A percentile compares a stretch with the other conserved stretches of the same genome.
These are phyloP conservation scores for Myotis planiceps DNA, from an alignment of 2,797 vertebrate genomes.

Conservation along the genomic window DNA sequence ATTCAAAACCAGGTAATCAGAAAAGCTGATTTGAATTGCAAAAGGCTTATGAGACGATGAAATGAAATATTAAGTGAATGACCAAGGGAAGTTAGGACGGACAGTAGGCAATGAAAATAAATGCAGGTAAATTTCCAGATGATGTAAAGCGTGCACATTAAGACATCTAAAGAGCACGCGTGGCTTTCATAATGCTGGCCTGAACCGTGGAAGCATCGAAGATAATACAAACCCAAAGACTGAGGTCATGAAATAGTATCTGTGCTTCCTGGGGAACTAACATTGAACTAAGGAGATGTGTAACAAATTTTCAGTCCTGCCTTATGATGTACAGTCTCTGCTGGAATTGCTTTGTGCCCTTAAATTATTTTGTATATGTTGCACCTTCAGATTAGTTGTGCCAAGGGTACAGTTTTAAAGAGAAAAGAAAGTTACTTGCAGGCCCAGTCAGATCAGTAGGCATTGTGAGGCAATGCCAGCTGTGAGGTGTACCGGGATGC, in stretches of 20 bases:
- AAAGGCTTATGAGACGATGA: background rate
- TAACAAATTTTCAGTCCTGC: background rate
- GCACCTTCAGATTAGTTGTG: constrained; percentile 52
- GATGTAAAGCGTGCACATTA: background rate
- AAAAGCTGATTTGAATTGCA: background rate
- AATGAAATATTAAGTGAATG: background rate
- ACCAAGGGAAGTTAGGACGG: background rate
- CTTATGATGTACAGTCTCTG: background rate
- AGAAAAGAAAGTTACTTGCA: constrained; percentile 64
- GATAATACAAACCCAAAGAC: background rate
- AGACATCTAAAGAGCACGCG: background rate
- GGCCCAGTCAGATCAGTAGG: constrained; percentile 32
- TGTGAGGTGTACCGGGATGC: background rate
- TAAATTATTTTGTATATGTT: background rate
- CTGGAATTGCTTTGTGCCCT: constrained; percentile 25
- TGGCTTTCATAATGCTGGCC: background rate
- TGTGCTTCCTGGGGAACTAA: background rate
- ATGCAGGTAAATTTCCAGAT: background rate
- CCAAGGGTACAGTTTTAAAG: constrained; percentile 46
- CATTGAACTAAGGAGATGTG: background rate
- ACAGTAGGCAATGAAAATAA: background rate
- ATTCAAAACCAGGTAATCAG: background rate
- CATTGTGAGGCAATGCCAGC: background rate
- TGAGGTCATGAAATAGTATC: background rate
- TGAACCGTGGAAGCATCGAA: background rate